A percentile compares a stretch with the other conserved stretches of the same genome.
These are phyloP conservation scores for Chaetophractus vellerosus DNA, from an alignment of 2,797 vertebrate genomes.

Conservation along the genomic window DNA sequence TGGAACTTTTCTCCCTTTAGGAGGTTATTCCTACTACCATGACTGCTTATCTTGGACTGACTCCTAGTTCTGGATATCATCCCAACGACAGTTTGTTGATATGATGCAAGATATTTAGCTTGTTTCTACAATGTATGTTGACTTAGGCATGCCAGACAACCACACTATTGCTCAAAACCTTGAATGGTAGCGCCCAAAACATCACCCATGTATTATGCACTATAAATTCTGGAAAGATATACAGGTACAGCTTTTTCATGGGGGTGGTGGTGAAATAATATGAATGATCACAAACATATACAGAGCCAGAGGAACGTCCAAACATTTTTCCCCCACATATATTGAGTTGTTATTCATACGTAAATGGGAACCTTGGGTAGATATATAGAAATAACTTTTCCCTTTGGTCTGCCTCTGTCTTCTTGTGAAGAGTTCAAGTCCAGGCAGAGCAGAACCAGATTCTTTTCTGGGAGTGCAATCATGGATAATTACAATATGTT, in stretches of 20 bases:
- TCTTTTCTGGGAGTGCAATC: neutral
- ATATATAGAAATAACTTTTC: neutral
- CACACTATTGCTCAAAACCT: neutral
- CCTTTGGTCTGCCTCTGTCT: neutral
- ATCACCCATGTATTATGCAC: neutral
- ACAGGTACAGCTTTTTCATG: neutral
- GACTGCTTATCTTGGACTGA: neutral
- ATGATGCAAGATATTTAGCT: neutral
- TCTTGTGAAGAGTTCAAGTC: neutral
- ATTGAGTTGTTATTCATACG: neutral
- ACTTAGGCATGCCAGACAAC: neutral
- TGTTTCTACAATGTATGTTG: neutral
- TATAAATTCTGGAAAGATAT: neutral
- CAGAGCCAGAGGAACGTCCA: neutral
- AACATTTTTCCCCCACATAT: neutral
- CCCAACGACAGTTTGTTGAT: neutral
- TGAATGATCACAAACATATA: neutral
- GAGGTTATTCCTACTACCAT: neutral
- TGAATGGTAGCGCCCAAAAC: slow-evolving; percentile 1
- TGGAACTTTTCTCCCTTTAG: neutral
- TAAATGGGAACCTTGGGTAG: neutral
- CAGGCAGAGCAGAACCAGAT: neutral
- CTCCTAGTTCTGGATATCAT: neutral
- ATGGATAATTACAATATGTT: neutral
- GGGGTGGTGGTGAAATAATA: neutral